Percentiles rank a stretch among this genome's conserved stretches.
phyloP scores from a whole-genome alignment of 2,113 vertebrate genomes.

The Hymenochirus boettgeri region DNA sequence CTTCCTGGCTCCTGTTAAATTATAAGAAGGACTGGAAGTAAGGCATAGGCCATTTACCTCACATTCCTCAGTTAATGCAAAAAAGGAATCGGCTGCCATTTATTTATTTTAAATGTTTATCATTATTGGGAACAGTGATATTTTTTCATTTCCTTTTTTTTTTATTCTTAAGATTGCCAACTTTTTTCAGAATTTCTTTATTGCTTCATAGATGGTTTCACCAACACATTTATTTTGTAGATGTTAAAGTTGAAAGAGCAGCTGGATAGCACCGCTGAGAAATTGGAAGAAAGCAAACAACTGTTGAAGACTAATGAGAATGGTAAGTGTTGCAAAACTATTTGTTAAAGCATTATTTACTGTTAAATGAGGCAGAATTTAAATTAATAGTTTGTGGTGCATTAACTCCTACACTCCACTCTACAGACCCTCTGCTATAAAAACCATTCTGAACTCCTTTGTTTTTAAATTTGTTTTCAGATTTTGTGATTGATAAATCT shows the following conservation, averaged over 20 bases:
- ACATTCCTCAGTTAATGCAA: too few species aligned
- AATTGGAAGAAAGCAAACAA: constrained; percentile 40
- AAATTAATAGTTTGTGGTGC: background rate
- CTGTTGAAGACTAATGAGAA: constrained; percentile 43
- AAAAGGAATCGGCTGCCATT: too few species aligned
- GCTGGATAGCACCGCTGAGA: constrained; percentile 29
- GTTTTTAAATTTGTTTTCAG: background rate
- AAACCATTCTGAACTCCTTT: background rate
- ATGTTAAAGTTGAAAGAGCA: constrained; percentile 44
- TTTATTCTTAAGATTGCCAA: background rate
- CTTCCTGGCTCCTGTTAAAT: too few species aligned
- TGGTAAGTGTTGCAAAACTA: constrained; percentile 31
- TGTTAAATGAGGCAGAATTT: constrained; percentile 11
- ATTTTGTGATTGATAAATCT: too few species aligned
- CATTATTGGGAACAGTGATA: too few species aligned
- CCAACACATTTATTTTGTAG: constrained; percentile 18
- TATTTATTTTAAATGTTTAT: too few species aligned
- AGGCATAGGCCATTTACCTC: too few species aligned
- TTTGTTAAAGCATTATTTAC: background rate
- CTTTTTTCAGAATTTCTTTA: background rate
- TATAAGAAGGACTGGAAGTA: too few species aligned
- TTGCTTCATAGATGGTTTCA: background rate
- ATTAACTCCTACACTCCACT: background rate
- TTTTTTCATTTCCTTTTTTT: background rate
- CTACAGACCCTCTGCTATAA: background rate